Conservation (phyloP, 1,140 invertebrate genomes). For the Megalonaias nervosa region DNA sequence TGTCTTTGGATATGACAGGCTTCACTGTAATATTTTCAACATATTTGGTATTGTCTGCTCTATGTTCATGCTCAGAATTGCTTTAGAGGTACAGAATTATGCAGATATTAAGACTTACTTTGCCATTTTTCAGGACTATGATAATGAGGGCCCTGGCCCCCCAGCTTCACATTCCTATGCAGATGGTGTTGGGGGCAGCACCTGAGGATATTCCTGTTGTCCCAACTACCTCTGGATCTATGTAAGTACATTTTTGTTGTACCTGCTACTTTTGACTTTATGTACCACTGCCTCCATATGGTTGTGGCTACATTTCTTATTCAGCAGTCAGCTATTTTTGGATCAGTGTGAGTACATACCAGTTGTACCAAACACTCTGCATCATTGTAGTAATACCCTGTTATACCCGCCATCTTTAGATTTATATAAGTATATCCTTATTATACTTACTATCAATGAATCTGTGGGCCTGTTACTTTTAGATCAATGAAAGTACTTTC, state of each 20-base stretch:
- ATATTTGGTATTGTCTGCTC: no score
- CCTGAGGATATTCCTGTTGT: conserved; percentile 99
- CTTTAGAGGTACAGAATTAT: no score
- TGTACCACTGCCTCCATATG: background rate
- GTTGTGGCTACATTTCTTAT: background rate
- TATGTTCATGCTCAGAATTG: no score
- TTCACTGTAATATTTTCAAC: no score
- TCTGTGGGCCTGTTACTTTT: no score
- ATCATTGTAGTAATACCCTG: background rate
- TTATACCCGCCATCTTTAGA: background rate
- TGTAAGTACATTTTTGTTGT: conserved; percentile 75
- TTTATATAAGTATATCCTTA: no score
- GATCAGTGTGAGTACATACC: background rate
- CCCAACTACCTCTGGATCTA: conserved; percentile 98
- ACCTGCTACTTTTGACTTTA: background rate
- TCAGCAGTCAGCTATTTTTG: background rate
- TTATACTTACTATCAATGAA: no score
- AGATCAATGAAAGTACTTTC: no score
- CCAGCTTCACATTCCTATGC: conserved; percentile 89
- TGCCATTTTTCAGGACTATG: conserved; percentile 78
- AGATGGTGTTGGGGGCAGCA: conserved; percentile 95
- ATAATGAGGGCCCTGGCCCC: conserved; percentile 94
- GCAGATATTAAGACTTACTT: no score
- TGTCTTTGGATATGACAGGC: no score
- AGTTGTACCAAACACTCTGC: background rate